Evolutionary conservation across 2,888 invertebrate species (phyloP), one percentile per base, ranked within the genome.

Genomic region (Vannuccia rotundouncinata): DNA sequence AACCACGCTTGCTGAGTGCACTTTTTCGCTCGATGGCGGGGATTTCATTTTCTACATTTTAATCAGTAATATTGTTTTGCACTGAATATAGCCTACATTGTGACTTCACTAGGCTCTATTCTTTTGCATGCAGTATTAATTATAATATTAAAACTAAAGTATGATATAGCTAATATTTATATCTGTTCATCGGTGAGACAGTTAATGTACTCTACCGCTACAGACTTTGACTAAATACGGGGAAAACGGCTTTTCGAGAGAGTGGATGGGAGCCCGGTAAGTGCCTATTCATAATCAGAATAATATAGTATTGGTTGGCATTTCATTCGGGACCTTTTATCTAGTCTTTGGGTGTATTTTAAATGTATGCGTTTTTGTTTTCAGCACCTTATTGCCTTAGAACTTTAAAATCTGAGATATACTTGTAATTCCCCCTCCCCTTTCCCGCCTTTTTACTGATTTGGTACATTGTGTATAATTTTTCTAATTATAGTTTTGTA

Each of bases 1-100:
- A 66, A 66, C 66, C 66, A 66, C 66, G 66, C 66, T 45, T 66
- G n/a, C n/a, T n/a, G 66, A 66, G 66, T 66, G 66, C 66, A 66
- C 25, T 66, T 66, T 66, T 66, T 66, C 22, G 66, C 66, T 66
- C 66, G 66, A 66, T 27, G 66, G 10, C 66, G 66, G 66, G 66
- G n/a, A 66, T 66, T 13, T 66, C 25, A n/a, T 2, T 66, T 45
- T 17, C 25, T 66, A 22, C 66, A 5, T 17, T 66, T 66, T 66
- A 66, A 66, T 66, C n/a, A 66, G 25, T 66, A 27, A 66, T 66
- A 22, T 66, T 66, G 10, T 45, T 45, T 45, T 17, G 5, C 45
- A 5, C 45, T 10, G 45, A 10, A 45, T 45, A 10, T 5, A 10
- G 45, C 45, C 17, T n/a, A n/a, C n/a, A n/a, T n/a, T n/a, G n/a